These are phyloP conservation scores for Abrostola tripartita DNA, from an alignment of 2,888 invertebrate species.

Conservation along the genomic window DNA sequence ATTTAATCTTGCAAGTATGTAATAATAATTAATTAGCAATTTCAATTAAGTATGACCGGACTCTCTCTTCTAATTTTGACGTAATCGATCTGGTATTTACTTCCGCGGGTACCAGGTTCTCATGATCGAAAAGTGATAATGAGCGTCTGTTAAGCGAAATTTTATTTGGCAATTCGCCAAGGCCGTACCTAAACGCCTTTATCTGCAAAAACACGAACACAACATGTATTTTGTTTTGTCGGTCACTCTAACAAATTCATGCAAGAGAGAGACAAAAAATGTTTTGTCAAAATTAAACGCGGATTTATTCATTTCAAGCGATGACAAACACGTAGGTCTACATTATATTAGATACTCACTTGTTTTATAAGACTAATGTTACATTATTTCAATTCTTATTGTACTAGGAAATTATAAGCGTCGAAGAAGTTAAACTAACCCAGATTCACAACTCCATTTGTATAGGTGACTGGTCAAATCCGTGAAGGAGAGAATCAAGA, in stretches of 20 bases:
- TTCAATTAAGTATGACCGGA: no score
- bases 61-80: conserved; percentile 10
- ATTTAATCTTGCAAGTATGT: no score
- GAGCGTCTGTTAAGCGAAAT: not conserved
- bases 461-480: conserved; percentile 79
- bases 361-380: conserved; percentile 35
- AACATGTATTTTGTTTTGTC: conserved; percentile 15
- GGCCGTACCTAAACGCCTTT: conserved; percentile 16
- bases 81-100: conserved; percentile 42
- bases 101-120: conserved; percentile 52
- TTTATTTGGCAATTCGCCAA: conserved; percentile 33
- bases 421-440: conserved; percentile 9
- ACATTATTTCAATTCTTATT: conserved; percentile 47
- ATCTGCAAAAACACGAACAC: conserved; percentile 15
- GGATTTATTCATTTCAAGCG: not conserved
- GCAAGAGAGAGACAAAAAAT: conserved; percentile 8
- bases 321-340: not conserved
- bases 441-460: conserved; percentile 8
- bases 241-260: conserved; percentile 10
- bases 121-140: conserved; percentile 36
- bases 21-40: no score
- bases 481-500: conserved; percentile 83
- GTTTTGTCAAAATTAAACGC: not conserved
- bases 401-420: conserved; percentile 42
- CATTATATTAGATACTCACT: not conserved